Conservation (phyloP, 2,888 invertebrate species). For the Agrypnus murinus region DNA sequence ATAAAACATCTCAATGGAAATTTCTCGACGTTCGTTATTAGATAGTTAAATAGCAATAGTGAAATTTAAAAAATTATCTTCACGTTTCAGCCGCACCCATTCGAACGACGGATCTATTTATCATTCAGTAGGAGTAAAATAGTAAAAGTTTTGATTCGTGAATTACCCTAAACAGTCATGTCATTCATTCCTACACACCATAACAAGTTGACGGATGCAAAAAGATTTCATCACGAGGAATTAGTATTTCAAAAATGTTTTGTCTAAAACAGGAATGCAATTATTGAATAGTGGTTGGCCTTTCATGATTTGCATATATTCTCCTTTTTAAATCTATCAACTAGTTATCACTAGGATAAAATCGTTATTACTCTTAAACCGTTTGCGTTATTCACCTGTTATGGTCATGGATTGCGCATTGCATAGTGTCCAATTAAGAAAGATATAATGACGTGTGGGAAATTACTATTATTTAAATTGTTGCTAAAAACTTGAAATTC, state of each 20-base stretch:
- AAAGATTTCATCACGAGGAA: neutral
- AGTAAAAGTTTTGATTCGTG: slow-evolving; percentile 36
- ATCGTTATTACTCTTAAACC: too few species aligned
- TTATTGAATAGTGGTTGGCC: slow-evolving; percentile 21
- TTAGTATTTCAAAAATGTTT: slow-evolving; percentile 10
- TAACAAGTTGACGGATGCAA: slow-evolving; percentile 8
- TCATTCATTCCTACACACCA: slow-evolving; percentile 27
- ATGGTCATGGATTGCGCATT: neutral
- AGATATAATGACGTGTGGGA: neutral
- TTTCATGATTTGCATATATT: neutral
- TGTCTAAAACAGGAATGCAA: slow-evolving; percentile 6
- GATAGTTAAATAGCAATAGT: neutral
- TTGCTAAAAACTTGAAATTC: too few species aligned
- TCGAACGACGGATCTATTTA: slow-evolving; percentile 17
- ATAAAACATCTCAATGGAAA: too few species aligned
- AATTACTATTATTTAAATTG: too few species aligned
- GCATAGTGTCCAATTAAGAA: neutral
- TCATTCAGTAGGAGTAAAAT: slow-evolving; percentile 33
- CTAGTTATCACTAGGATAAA: neutral
- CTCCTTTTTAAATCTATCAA: neutral
- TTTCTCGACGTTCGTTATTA: slow-evolving; percentile 2
- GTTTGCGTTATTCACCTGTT: too few species aligned
- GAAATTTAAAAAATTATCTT: slow-evolving; percentile 22
- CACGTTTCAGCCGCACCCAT: slow-evolving; percentile 30
- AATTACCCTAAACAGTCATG: slow-evolving; percentile 20